A percentile compares a stretch with the other conserved stretches of the same genome.
phyloP scores from a whole-genome alignment of 2,113 vertebrate genomes.

The Neoarius graeffei region DNA sequence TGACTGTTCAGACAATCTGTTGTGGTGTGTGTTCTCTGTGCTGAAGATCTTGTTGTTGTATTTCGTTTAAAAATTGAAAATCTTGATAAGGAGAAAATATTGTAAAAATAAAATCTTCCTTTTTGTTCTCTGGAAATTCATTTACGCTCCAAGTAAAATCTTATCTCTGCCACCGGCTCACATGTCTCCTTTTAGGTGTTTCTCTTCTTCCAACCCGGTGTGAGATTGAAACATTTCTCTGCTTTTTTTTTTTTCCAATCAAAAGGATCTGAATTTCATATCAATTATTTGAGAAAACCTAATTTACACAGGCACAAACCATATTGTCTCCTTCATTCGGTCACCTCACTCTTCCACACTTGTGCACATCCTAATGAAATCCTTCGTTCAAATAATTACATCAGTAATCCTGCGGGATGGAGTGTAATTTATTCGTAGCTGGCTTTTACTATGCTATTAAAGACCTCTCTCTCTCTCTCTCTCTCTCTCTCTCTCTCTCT shows the following conservation, averaged over 20 bases:
- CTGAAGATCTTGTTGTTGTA: conserved; percentile 28
- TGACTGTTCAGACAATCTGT: conserved; percentile 61
- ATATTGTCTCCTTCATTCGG: conserved; percentile 46
- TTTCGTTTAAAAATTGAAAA: conserved; percentile 12
- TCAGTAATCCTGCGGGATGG: conserved; percentile 70
- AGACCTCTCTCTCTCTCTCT: conserved; percentile 44
- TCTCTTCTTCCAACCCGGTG: conserved; percentile 8
- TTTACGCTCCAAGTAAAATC: conserved; percentile 62
- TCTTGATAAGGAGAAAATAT: conserved; percentile 17
- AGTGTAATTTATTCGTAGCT: conserved; percentile 66
- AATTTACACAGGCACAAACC: conserved; percentile 63
- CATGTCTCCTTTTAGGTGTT: not conserved
- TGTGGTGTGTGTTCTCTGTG: conserved; percentile 56
- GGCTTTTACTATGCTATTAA: conserved; percentile 66
- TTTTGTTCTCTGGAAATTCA: conserved; percentile 53
- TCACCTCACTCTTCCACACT: conserved; percentile 54
- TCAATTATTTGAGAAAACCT: conserved; percentile 68
- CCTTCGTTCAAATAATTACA: conserved; percentile 75
- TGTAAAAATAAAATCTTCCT: not conserved
- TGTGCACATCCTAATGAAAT: conserved; percentile 61
- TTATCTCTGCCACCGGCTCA: conserved; percentile 57
- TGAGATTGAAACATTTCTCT: conserved; percentile 42
- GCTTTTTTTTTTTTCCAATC: conserved; percentile 64
- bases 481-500: conserved; percentile 38
- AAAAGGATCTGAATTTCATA: conserved; percentile 65